A percentile compares a stretch with the other conserved stretches of the same genome.
Conservation (phyloP, 64 coral and sea anemone genomes). For the Porites lutea region DNA sequence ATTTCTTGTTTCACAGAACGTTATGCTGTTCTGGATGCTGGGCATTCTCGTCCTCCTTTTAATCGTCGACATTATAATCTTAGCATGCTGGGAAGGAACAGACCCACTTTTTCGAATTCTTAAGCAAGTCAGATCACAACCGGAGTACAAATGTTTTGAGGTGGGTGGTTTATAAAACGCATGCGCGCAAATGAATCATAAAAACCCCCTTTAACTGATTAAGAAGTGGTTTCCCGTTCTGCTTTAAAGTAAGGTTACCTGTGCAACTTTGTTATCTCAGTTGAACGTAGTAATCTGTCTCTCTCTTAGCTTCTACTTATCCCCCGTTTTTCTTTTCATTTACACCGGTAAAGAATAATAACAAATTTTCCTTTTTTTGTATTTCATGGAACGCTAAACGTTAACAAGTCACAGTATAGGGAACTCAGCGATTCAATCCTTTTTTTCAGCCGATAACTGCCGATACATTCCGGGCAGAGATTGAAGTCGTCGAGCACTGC, state of each 20-base stretch:
- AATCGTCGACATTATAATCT: slow-evolving; percentile 72
- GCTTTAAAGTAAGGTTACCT: too few relatives aligned
- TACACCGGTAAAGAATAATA: too few relatives aligned
- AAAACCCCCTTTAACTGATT: too few relatives aligned
- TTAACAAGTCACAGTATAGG: too few relatives aligned
- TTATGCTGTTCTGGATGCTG: slow-evolving; percentile 77
- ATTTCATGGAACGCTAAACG: too few relatives aligned
- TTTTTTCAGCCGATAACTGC: slow-evolving; percentile 80
- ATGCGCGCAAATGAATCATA: background rate
- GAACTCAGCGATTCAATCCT: too few relatives aligned
- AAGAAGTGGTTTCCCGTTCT: too few relatives aligned
- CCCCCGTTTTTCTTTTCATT: too few relatives aligned
- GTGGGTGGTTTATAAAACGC: slow-evolving; percentile 12
- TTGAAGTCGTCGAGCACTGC: slow-evolving; percentile 75
- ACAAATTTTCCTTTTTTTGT: too few relatives aligned
- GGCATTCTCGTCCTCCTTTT: slow-evolving; percentile 55
- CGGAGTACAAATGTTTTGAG: slow-evolving; percentile 77
- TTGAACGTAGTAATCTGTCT: too few relatives aligned
- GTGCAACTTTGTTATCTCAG: too few relatives aligned
- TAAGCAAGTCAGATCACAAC: slow-evolving; percentile 58
- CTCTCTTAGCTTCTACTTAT: too few relatives aligned
- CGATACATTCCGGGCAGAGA: slow-evolving; percentile 62
- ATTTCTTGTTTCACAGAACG: slow-evolving; percentile 32
- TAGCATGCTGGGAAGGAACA: slow-evolving; percentile 72
- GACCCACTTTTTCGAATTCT: slow-evolving; percentile 69